These are phyloP conservation scores for Bolinopsis microptera DNA, from an alignment of 37 sponge, comb jelly and placozoan species.

Conservation along the genomic window DNA sequence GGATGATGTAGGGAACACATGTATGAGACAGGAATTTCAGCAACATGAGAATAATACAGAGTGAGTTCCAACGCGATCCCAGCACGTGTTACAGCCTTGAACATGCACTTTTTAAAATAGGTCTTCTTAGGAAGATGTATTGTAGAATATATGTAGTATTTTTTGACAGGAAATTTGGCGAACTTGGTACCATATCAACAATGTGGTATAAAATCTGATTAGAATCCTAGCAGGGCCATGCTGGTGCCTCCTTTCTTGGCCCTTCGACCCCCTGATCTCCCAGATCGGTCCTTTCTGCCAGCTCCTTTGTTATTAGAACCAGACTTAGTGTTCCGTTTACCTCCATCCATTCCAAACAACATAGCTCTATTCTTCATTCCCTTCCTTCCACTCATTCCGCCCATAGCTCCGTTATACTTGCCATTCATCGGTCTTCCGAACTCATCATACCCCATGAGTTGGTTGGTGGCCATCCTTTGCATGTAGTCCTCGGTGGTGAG, in stretches of 20 bases:
- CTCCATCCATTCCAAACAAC: slow-evolving; percentile 45
- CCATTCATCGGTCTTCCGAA: slow-evolving; percentile 42
- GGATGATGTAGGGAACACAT: background rate
- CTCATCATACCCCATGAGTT: slow-evolving; percentile 54
- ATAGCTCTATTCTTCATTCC: slow-evolving; percentile 3
- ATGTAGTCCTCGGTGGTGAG: slow-evolving; percentile 5
- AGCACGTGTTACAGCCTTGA: background rate
- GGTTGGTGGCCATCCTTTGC: slow-evolving; percentile 55
- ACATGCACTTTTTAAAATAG: background rate
- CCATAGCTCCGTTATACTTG: slow-evolving; percentile 42
- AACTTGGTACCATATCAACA: too few relatives aligned
- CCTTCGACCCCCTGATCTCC: background rate
- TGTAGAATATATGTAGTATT: background rate
- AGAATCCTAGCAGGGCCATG: slow-evolving; percentile 22
- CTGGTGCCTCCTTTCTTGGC: background rate
- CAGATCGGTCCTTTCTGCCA: background rate
- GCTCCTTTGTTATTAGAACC: background rate
- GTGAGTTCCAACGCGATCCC: background rate
- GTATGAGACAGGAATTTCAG: background rate
- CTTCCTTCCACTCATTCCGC: slow-evolving; percentile 46
- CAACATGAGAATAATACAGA: background rate
- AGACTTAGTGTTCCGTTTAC: background rate
- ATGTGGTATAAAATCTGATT: slow-evolving; percentile 62
- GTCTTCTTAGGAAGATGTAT: background rate
- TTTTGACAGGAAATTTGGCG: background rate